Percentiles rank a stretch among this genome's conserved stretches.
Evolutionary conservation across 2,113 vertebrate species (phyloP).

Genomic region (Istiophorus platypterus): DNA sequence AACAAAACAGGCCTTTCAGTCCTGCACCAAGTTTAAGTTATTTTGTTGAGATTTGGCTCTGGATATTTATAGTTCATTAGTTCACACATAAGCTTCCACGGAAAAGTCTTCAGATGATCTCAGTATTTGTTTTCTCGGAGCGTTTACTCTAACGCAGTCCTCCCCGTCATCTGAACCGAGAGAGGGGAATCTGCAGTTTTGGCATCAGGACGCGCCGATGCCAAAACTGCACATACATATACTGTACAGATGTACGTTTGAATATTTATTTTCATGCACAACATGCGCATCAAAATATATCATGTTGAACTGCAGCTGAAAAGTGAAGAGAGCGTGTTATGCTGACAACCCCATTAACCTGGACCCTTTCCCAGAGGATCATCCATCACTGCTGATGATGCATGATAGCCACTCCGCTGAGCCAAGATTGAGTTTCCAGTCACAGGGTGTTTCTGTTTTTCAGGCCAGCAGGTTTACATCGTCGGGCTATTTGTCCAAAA

Average conservation of each 20-base stretch:
- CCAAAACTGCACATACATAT: neutral
- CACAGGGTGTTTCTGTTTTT: slow-evolving; percentile 61
- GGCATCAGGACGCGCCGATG: slow-evolving; percentile 17
- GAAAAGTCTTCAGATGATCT: slow-evolving; percentile 50
- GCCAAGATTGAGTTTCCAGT: slow-evolving; percentile 56
- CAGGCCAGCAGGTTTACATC: slow-evolving; percentile 43
- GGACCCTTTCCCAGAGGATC: slow-evolving; percentile 48
- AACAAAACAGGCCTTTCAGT: slow-evolving; percentile 34
- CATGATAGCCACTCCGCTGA: slow-evolving; percentile 12
- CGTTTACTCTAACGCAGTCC: slow-evolving; percentile 21
- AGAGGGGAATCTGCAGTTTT: too few species aligned
- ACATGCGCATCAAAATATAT: slow-evolving; percentile 37
- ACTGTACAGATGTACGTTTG: neutral
- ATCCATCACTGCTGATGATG: slow-evolving; percentile 55
- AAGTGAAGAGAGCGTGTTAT: slow-evolving; percentile 23
- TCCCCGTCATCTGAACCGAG: slow-evolving; percentile 4
- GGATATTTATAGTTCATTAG: slow-evolving; percentile 54
- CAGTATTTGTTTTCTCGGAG: slow-evolving; percentile 39
- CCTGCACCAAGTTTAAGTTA: neutral
- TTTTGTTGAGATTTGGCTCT: slow-evolving; percentile 8
- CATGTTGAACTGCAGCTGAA: slow-evolving; percentile 26
- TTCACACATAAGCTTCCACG: slow-evolving; percentile 40
- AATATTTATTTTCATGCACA: slow-evolving; percentile 24
- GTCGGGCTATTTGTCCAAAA: slow-evolving; percentile 19
- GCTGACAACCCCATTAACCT: slow-evolving; percentile 52